phyloP scores from a whole-genome alignment of 1,140 invertebrate species.

The Plodia interpunctella region DNA sequence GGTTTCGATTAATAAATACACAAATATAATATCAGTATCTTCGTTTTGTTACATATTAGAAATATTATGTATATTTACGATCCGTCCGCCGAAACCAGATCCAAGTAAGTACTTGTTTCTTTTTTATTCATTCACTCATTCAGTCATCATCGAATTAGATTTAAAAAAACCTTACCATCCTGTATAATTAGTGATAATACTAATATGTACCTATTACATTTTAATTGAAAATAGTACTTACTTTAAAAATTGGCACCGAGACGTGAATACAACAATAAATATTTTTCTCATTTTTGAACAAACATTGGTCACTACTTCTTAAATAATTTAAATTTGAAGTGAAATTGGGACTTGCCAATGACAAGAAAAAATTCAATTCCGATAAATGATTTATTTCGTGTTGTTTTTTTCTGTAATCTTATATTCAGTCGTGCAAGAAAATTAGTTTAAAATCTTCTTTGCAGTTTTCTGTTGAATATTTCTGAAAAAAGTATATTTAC shows the following conservation, averaged over 20 bases:
- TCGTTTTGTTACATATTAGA: too few species aligned
- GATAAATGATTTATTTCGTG: constrained; percentile 12
- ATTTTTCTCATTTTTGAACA: constrained; percentile 1
- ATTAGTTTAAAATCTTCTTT: constrained; percentile 17
- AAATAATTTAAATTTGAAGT: background rate
- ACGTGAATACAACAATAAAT: constrained; percentile 16
- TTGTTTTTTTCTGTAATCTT: constrained; percentile 21
- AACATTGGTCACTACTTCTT: constrained; percentile 7
- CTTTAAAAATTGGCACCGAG: constrained; percentile 27
- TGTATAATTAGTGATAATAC: constrained; percentile 8
- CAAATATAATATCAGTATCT: too few species aligned
- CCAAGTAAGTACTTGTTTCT: too few species aligned
- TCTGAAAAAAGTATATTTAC: too few species aligned
- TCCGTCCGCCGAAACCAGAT: too few species aligned
- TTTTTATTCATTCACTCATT: too few species aligned
- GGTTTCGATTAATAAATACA: too few species aligned
- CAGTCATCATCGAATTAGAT: too few species aligned
- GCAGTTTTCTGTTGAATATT: constrained; percentile 26
- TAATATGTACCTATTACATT: constrained; percentile 8
- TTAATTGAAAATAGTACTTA: constrained; percentile 13
- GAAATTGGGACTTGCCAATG: constrained; percentile 9
- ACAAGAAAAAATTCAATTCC: constrained; percentile 26
- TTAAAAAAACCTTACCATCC: constrained; percentile 2
- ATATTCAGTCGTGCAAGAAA: constrained; percentile 36
- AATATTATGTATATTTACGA: too few species aligned